These are phyloP conservation scores for Bombus balteatus DNA, from an alignment of 1,140 invertebrate genomes.

Conservation along the genomic window DNA sequence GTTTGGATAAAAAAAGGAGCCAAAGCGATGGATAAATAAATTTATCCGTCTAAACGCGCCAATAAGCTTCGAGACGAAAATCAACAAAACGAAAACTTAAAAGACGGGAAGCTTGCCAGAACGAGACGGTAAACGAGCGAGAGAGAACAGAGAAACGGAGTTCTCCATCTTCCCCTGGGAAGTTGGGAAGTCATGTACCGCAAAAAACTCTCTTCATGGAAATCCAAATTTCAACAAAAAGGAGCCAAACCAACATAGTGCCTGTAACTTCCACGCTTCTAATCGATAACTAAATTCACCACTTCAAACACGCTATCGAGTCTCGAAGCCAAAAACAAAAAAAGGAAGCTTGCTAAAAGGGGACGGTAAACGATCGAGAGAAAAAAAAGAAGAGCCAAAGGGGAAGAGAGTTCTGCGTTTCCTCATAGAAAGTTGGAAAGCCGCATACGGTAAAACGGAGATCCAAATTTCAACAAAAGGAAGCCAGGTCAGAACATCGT, in stretches of 20 bases:
- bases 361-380: background rate
- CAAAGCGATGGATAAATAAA: too few species aligned
- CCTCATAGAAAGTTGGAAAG: constrained; percentile 57
- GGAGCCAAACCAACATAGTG: background rate
- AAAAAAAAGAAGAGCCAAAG: background rate
- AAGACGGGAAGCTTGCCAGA: too few species aligned
- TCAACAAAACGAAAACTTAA: too few species aligned
- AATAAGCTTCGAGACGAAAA: too few species aligned
- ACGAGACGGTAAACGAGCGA: too few species aligned
- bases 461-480: too few species aligned
- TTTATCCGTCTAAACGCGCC: too few species aligned
- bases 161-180: too few species aligned
- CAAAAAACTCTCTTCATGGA: background rate
- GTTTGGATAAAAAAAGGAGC: too few species aligned
- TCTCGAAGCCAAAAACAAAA: background rate
- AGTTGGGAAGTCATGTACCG: too few species aligned
- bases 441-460: background rate
- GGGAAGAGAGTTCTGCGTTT: constrained; percentile 4
- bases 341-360: background rate
- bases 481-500: too few species aligned
- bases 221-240: background rate
- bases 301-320: background rate
- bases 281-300: background rate
- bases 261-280: background rate
- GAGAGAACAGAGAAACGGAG: too few species aligned